Evolutionary conservation across 2,888 invertebrate species (phyloP).

Genomic region (Lypha dubia): DNA sequence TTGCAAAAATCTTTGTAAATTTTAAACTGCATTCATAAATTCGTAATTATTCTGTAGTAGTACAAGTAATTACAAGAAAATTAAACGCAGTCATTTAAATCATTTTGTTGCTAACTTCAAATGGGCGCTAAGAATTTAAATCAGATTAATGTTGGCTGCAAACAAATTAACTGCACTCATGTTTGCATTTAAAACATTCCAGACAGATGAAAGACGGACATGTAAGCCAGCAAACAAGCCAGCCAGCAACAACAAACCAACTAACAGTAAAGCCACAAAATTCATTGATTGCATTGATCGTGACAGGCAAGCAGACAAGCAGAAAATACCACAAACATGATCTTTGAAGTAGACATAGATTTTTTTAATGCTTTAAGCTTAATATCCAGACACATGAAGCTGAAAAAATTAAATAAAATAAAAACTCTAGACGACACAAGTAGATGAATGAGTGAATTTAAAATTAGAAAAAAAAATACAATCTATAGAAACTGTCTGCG

Average conservation of each 20-base stretch:
- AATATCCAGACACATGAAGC: constrained; percentile 9
- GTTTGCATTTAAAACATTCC: constrained; percentile 19
- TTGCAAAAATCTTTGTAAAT: not conserved
- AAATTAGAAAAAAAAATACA: constrained; percentile 11
- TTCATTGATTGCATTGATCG: constrained; percentile 48
- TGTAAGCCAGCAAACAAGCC: constrained; percentile 16
- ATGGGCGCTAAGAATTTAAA: constrained; percentile 52
- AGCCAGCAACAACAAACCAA: too few species aligned
- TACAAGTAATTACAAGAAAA: not conserved
- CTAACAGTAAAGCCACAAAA: constrained; percentile 7
- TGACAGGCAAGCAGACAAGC: constrained; percentile 15
- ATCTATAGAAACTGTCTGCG: constrained; percentile 44
- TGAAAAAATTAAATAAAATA: constrained; percentile 4
- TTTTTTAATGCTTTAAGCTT: constrained; percentile 40
- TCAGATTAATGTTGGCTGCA: constrained; percentile 43
- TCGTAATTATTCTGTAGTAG: not conserved
- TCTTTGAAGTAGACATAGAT: constrained; percentile 40
- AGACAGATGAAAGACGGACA: constrained; percentile 48
- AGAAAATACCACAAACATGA: constrained; percentile 15
- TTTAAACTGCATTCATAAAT: not conserved
- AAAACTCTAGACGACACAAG: constrained; percentile 46
- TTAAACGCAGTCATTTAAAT: not conserved
- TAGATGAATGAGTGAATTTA: constrained; percentile 35
- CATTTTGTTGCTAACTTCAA: not conserved
- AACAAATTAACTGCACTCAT: constrained; percentile 57